Evolutionary conservation across 2,888 invertebrate species (phyloP).

Genomic region (Tenthredo amoena): DNA sequence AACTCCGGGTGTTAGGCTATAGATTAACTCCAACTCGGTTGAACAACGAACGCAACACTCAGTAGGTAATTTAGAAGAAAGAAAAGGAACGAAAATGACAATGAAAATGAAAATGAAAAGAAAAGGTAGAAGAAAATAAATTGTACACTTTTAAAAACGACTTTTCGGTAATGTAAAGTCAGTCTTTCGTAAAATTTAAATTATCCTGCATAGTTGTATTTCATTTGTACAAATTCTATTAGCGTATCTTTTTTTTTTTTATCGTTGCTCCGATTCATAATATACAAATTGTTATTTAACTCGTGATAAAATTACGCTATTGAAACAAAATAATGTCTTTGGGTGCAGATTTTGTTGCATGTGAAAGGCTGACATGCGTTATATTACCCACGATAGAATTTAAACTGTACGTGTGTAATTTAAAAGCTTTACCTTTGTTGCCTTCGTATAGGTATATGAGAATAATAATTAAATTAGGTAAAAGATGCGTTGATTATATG

Average conservation of each 20-base stretch:
- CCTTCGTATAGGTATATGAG: constrained; percentile 55
- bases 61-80: constrained; percentile 36
- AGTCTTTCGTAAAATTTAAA: background rate
- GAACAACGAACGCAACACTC: constrained; percentile 18
- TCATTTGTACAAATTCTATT: background rate
- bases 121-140: background rate
- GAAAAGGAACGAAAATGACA: background rate
- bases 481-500: constrained; percentile 57
- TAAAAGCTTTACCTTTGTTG: constrained; percentile 61
- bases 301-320: background rate
- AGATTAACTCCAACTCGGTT: constrained; percentile 1
- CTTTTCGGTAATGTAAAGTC: no score
- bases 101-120: no score
- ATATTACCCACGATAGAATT: background rate
- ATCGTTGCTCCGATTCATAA: background rate
- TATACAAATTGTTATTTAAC: background rate
- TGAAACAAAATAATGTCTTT: background rate
- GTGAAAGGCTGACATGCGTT: background rate
- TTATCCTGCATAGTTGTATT: background rate
- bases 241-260: background rate
- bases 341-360: background rate
- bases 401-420: constrained; percentile 35
- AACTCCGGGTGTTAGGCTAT: background rate
- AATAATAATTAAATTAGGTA: constrained; percentile 57
- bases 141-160: background rate